Conservation (phyloP, 2,888 invertebrate species). For the Scelioninae gen. 1 region DNA sequence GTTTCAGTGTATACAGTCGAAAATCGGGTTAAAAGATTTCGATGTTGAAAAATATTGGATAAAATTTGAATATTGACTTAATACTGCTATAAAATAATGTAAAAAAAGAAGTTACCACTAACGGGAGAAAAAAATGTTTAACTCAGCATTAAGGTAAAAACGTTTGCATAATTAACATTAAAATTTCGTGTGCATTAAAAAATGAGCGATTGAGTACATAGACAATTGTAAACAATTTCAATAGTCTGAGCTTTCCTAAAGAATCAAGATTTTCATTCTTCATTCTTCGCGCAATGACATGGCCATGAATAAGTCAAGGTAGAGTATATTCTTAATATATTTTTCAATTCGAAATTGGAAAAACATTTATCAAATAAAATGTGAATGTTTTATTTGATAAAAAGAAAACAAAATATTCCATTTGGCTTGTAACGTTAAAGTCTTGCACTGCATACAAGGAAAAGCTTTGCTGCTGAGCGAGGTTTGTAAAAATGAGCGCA, state of each 20-base stretch:
- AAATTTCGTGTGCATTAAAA: slow-evolving; percentile 17
- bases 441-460: slow-evolving; percentile 61
- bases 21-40: not conserved
- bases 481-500: slow-evolving; percentile 64
- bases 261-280: too few species aligned
- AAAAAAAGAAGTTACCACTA: not conserved
- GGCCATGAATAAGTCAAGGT: not conserved
- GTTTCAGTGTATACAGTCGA: slow-evolving; percentile 51
- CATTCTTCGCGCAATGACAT: too few species aligned
- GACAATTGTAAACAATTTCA: slow-evolving; percentile 8
- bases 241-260: not conserved
- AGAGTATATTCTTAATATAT: slow-evolving; percentile 25
- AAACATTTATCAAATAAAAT: slow-evolving; percentile 15
- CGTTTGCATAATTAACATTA: not conserved
- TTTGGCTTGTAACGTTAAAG: slow-evolving; percentile 32
- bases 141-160: not conserved
- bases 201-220: not conserved
- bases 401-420: slow-evolving; percentile 32
- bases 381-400: slow-evolving; percentile 20
- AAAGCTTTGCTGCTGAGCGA: slow-evolving; percentile 61
- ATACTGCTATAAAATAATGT: not conserved
- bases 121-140: not conserved
- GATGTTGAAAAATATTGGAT: slow-evolving; percentile 24
- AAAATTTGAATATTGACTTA: too few species aligned
- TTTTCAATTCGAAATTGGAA: slow-evolving; percentile 45